Conservation (phyloP, 2,113 vertebrate species). For the Hipposideros armiger region DNA sequence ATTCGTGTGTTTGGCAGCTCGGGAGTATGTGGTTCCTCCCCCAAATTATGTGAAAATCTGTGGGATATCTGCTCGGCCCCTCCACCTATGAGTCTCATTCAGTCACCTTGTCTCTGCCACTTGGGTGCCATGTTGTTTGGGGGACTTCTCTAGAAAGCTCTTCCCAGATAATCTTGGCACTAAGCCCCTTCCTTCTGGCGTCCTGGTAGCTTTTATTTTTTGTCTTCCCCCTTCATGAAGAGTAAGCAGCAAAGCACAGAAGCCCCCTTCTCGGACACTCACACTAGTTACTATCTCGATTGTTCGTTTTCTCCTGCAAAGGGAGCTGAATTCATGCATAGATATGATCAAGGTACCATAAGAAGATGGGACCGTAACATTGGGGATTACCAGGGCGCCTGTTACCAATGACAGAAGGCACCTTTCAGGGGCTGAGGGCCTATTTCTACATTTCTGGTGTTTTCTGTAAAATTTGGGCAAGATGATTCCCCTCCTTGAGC, state of each 20-base stretch:
- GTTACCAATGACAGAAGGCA: background rate
- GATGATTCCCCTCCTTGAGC: background rate
- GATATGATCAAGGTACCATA: background rate
- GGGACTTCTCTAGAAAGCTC: background rate
- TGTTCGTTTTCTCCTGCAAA: background rate
- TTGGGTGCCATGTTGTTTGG: background rate
- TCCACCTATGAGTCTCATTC: rapidly evolving
- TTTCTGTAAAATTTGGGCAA: background rate
- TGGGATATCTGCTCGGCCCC: too few relatives aligned
- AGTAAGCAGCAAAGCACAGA: background rate
- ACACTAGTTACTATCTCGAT: rapidly evolving
- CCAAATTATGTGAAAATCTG: background rate
- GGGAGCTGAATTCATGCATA: background rate
- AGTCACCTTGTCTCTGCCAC: background rate
- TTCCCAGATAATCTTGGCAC: background rate
- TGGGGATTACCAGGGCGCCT: background rate
- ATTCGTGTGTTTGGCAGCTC: background rate
- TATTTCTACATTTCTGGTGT: background rate
- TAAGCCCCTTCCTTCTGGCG: background rate
- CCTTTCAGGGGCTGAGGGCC: background rate
- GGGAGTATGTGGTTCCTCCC: background rate
- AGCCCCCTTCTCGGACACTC: background rate
- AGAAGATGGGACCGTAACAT: background rate
- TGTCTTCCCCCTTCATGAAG: background rate
- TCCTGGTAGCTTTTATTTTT: background rate